Evolutionary conservation across 2,888 invertebrate species (phyloP), one percentile per base, ranked within the genome.

Genomic region (Drosophila suboccidentalis): DNA sequence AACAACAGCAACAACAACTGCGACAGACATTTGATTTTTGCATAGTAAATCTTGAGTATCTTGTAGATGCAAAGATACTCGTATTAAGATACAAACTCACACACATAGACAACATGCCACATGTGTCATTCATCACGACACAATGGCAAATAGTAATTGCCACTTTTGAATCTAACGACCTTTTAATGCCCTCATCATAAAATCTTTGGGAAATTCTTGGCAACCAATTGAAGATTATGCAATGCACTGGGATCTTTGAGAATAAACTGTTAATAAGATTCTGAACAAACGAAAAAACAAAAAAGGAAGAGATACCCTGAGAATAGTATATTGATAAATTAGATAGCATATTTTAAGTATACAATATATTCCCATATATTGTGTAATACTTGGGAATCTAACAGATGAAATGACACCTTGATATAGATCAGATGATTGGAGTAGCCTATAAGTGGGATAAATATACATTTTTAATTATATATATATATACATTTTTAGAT

Each of bases 11-110:
- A 19, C 19, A n/a, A n/a, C n/a, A n/a, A n/a, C n/a, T n/a, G n/a
- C 19, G 47, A 54, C 44, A 53, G 29, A 67, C 65, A 79, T 71
- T 82, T 73, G 70, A 80, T 73, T 81, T 81, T 66, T 51, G 75
- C 70, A 68, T 80, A 70, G 55, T 50, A 59, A 67, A 59, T 82
- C 51, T 66, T 36, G 55, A 36, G 71, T 78, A 74, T 78, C 71
- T 75, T 64, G 67, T 44, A 71, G 47, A 63, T 68, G 50, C 60
- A 58, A 54, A 76, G 41, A 57, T 66, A 63, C 55, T 41, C n/a
- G 38, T 44, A 71, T 62, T 50, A 66, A 61, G 75, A 62, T 66
- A 64, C 39, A 47, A n/a, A 38, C 17, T 34, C 10, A 59, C 46
- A 59, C 59, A 60, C 59, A 58, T 17, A 34, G 13, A 26, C 51